Percentiles rank a stretch among this genome's conserved stretches.
Conservation (phyloP, 92 coral and sea anemone genomes). For the Hydrozoanthus gracilis region DNA sequence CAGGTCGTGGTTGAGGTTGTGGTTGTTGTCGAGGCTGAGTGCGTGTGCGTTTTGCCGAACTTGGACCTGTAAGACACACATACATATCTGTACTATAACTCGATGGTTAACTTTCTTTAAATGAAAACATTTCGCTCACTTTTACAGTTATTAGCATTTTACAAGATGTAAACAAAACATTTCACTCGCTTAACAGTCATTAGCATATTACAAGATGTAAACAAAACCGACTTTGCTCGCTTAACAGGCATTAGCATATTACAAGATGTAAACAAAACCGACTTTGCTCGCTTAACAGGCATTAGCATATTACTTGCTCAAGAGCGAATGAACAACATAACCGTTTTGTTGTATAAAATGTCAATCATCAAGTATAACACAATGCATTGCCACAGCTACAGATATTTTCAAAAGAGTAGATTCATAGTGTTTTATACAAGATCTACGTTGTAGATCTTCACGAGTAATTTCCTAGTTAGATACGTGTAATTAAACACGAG, state of each 20-base stretch:
- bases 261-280: too few species aligned
- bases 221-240: too few species aligned
- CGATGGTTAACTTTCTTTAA: not conserved
- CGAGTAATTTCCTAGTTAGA: not conserved
- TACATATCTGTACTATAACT: too few species aligned
- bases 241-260: not conserved
- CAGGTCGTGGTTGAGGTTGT: too few species aligned
- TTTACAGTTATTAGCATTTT: not conserved
- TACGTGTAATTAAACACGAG: not conserved
- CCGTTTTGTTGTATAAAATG: not conserved
- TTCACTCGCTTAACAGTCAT: not conserved
- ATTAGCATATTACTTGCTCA: not conserved
- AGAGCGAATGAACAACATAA: not conserved
- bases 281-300: too few species aligned
- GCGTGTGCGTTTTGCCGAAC: too few species aligned
- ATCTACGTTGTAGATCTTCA: too few species aligned
- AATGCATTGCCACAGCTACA: not conserved
- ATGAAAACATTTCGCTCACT: too few species aligned
- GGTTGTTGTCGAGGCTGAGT: too few species aligned
- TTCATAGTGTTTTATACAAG: too few species aligned
- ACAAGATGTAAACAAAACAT: not conserved
- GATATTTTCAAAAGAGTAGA: too few species aligned
- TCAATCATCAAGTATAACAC: not conserved
- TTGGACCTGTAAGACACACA: too few species aligned
- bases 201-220: not conserved